Evolutionary conservation across 2,113 vertebrate genomes (phyloP), one percentile per base, ranked within the genome.

Genomic region (Syrmaticus mikado): DNA sequence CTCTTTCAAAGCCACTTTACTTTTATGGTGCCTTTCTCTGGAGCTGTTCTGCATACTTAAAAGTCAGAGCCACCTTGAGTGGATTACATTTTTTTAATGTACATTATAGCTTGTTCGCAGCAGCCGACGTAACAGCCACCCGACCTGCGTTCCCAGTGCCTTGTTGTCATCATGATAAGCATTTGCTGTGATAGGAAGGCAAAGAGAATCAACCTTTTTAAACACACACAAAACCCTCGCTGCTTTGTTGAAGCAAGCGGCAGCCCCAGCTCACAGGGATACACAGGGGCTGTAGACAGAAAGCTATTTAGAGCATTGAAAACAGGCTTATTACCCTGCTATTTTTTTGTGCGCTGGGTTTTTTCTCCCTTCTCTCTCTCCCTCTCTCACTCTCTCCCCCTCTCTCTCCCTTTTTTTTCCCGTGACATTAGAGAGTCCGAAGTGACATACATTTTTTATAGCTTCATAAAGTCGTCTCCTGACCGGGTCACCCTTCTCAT

Each of bases 361-460:
- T 95, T 97, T 97, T 97, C 89, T 96, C 97, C 96, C 94, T 95
- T 17, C 43, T 15, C 62, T 34, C 48, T 41, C 58, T 36, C 58
- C 7, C 68, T n/a, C 21, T 43, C 27, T 13, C 53, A 3, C 79
- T 30, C 80, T 14, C 75, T 18, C 71, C 20, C 74, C 34, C 95
- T 52, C 86, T 87, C 85, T 38, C 89, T 92, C 94, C 94, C 92
- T 98, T 97, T 98, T 98, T 98, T 98, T 97, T 97, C 97, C 97
- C 90, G 98, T 99, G 99, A 99, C 99, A 99, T 99, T 99, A 99
- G 99, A 99, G 98, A 99, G 98, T 99, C 98, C 98, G 98, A 99
- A 99, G 98, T 99, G 99, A 99, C 99, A 99, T 99, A 99, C 98
- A 99, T 99, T 99, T 99, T 99, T 99, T 99, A 99, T 99, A 99